A percentile compares a stretch with the other conserved stretches of the same genome.
These are phyloP conservation scores for Hypena proboscidalis DNA, from an alignment of 2,888 invertebrate species.

Conservation along the genomic window DNA sequence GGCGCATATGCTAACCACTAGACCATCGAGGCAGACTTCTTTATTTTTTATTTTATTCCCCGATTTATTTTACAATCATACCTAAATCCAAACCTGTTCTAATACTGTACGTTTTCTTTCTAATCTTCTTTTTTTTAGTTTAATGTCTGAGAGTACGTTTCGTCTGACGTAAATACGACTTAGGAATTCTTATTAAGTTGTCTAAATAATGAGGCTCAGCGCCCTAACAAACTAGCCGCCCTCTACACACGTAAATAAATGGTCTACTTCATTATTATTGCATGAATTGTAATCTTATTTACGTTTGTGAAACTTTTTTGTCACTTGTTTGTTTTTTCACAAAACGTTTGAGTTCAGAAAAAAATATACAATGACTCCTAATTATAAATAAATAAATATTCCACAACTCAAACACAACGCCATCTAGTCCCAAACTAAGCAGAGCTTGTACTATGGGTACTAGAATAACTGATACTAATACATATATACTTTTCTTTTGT, in stretches of 20 bases:
- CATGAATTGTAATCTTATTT: conserved; percentile 24
- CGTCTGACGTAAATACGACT: conserved; percentile 76
- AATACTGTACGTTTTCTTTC: conserved; percentile 43
- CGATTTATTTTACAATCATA: background rate
- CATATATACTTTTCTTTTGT: too few species aligned
- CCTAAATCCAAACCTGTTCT: background rate
- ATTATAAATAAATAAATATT: too few species aligned
- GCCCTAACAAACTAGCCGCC: conserved; percentile 35
- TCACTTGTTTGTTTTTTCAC: background rate
- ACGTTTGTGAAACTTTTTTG: conserved; percentile 3
- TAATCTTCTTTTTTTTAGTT: conserved; percentile 66
- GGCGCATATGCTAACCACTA: too few species aligned
- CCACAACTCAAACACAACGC: too few species aligned
- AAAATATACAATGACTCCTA: too few species aligned
- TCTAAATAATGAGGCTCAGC: conserved; percentile 68
- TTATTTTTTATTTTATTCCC: too few species aligned
- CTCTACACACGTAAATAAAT: conserved; percentile 35
- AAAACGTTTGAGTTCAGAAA: too few species aligned
- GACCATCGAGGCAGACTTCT: too few species aligned
- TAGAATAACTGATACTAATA: too few species aligned
- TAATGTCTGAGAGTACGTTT: conserved; percentile 64
- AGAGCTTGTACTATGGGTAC: too few species aligned
- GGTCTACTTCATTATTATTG: conserved; percentile 36
- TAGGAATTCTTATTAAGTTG: conserved; percentile 76
- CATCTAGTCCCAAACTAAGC: too few species aligned